Percentiles rank a stretch among this genome's conserved stretches.
Conservation (phyloP, 2,797 vertebrate species). For the Liparis tanakae region DNA sequence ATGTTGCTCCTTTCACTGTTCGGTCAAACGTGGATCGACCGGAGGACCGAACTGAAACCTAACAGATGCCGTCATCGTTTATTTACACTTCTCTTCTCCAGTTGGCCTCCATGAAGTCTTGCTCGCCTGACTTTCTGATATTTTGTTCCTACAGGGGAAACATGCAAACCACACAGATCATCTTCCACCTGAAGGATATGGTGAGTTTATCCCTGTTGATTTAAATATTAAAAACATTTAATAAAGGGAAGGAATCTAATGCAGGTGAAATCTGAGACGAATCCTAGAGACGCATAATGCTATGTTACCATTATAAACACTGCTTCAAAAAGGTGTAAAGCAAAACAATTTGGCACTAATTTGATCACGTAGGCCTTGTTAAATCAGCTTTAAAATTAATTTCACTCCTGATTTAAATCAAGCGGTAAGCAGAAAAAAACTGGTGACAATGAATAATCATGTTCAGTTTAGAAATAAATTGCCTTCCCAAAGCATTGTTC, state of each 20-base stretch:
- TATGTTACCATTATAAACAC: neutral
- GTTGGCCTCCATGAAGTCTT: neutral
- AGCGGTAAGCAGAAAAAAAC: neutral
- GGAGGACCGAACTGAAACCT: neutral
- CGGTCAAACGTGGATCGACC: conserved; percentile 24
- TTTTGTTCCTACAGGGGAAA: conserved; percentile 88
- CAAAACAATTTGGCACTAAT: no score
- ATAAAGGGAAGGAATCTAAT: neutral
- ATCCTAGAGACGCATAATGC: neutral
- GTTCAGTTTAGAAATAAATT: neutral
- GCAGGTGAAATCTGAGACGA: neutral
- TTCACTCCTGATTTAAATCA: no score
- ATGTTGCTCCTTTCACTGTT: neutral
- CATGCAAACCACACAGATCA: conserved; percentile 93
- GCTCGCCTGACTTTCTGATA: conserved; percentile 2
- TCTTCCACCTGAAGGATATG: conserved; percentile 94
- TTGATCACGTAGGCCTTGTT: no score
- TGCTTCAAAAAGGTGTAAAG: neutral
- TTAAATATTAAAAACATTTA: neutral
- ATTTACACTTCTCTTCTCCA: neutral
- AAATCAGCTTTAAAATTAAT: no score
- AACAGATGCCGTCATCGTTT: neutral
- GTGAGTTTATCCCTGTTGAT: conserved; percentile 74
- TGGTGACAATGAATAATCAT: neutral
- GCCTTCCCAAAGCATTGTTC: neutral